A percentile compares a stretch with the other conserved stretches of the same genome.
phyloP scores from a whole-genome alignment of 2,113 vertebrate species.

The Chelonoidis abingdonii region DNA sequence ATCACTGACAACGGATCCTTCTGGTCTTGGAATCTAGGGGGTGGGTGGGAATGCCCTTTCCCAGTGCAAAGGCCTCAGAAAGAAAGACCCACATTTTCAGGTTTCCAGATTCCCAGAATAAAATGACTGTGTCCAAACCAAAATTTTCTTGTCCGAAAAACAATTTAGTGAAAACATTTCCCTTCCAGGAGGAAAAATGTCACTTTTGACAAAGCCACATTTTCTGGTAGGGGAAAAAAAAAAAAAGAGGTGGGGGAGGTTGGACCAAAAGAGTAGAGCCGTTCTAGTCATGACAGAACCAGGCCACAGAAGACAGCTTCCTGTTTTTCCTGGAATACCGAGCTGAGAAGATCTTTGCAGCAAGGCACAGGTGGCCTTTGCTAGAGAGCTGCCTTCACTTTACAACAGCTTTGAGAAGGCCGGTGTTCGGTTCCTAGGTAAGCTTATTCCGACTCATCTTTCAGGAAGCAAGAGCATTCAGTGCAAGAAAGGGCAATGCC shows the following conservation, averaged over 20 bases:
- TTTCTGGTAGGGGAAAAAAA: not conserved
- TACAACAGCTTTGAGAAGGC: not conserved
- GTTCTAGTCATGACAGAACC: not conserved
- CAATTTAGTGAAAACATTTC: not conserved
- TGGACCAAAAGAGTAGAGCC: not conserved
- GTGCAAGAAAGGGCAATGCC: not conserved
- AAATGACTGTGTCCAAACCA: not conserved
- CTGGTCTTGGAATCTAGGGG: no score
- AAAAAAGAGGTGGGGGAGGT: fast-evolving
- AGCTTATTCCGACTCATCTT: not conserved
- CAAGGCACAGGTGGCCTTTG: no score
- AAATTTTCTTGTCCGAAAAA: not conserved
- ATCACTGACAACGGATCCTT: no score
- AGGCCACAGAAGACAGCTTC: not conserved
- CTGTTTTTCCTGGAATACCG: not conserved
- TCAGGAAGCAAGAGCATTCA: not conserved
- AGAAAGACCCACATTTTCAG: not conserved
- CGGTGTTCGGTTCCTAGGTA: not conserved
- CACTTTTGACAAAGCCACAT: not conserved
- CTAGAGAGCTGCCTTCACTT: not conserved
- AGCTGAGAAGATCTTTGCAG: not conserved
- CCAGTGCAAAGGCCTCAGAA: not conserved
- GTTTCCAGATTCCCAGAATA: not conserved
- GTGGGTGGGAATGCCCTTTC: not conserved
- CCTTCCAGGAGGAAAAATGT: not conserved